These are phyloP conservation scores for Steatocranus sp. DNA, from an alignment of 2,797 vertebrate genomes.

Conservation along the genomic window DNA sequence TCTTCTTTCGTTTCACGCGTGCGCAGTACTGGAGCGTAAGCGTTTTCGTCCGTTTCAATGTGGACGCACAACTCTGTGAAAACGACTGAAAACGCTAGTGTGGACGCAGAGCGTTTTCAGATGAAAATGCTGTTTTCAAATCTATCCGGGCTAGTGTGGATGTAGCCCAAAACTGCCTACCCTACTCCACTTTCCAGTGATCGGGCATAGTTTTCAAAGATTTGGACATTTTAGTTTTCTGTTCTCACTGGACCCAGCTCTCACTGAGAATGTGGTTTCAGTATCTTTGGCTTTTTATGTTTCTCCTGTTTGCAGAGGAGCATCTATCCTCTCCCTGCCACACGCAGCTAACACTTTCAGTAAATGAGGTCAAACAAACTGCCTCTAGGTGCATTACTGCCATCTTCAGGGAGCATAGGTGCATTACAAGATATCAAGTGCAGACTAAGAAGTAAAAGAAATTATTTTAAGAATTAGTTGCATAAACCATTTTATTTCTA, in stretches of 20 bases:
- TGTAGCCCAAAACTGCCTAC: neutral
- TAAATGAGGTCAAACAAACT: neutral
- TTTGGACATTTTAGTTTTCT: neutral
- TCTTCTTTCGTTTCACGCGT: rapidly evolving
- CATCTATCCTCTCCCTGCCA: neutral
- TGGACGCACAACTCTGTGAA: neutral
- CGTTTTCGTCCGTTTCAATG: neutral
- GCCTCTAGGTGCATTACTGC: neutral
- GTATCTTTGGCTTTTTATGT: neutral
- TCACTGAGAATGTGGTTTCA: neutral
- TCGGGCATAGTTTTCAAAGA: neutral
- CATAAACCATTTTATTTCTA: neutral
- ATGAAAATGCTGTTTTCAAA: neutral
- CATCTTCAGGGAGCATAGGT: neutral
- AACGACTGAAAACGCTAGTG: neutral
- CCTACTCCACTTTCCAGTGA: neutral
- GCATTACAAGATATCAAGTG: neutral
- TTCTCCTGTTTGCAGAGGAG: neutral
- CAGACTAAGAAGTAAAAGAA: neutral
- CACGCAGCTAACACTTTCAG: neutral
- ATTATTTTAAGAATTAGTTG: neutral
- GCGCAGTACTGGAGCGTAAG: neutral
- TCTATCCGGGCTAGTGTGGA: neutral
- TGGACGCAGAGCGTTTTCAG: neutral
- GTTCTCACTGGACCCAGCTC: neutral